Conservation (phyloP, 2,113 vertebrate genomes). For the Agelaius tricolor region DNA sequence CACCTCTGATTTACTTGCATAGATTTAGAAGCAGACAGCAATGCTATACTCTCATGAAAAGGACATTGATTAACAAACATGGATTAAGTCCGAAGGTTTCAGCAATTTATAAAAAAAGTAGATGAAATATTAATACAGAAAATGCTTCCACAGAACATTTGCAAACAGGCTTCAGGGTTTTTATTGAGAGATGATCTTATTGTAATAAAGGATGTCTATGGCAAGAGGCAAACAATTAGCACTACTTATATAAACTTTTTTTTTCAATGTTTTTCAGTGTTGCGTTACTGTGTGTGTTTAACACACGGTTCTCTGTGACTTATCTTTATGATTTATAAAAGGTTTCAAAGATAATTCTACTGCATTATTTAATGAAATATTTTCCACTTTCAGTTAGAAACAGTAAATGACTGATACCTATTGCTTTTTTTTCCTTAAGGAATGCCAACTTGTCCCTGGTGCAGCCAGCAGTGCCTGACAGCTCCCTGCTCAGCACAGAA, state of each 20-base stretch:
- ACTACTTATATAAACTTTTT: background rate
- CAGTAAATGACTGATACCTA: background rate
- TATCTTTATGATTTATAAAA: background rate
- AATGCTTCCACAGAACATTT: background rate
- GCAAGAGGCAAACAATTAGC: background rate
- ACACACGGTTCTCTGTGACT: background rate
- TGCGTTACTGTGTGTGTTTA: background rate
- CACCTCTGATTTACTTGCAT: background rate
- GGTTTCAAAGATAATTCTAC: background rate
- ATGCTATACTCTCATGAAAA: background rate
- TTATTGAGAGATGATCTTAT: background rate
- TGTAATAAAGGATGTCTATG: background rate
- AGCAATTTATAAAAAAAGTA: background rate
- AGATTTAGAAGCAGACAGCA: background rate
- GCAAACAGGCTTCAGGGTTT: background rate
- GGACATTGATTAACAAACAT: background rate
- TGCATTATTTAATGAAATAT: background rate
- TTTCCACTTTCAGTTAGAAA: background rate
- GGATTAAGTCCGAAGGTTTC: background rate
- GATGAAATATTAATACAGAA: background rate
- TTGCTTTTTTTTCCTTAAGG: background rate
- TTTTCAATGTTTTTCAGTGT: background rate
- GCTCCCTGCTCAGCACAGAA: background rate
- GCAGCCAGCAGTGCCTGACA: background rate
- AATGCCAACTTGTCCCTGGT: background rate